Evolutionary conservation across 2,888 invertebrate genomes (phyloP).

Genomic region (Diarsia dahlii): DNA sequence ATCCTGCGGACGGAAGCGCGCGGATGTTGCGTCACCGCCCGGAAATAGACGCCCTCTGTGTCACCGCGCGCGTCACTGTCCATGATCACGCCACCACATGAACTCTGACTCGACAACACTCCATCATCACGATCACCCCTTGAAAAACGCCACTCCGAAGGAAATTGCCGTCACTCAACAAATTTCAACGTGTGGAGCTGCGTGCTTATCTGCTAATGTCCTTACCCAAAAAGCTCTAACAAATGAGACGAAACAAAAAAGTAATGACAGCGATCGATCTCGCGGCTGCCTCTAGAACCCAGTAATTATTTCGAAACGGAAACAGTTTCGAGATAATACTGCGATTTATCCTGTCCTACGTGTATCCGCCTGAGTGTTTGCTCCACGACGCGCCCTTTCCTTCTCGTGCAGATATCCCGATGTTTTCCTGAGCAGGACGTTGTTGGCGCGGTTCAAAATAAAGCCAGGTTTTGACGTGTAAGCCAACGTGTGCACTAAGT

Average conservation of each 20-base stretch:
- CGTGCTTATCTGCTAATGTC: constrained; percentile 73
- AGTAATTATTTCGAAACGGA: constrained; percentile 82
- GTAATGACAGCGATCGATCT: constrained; percentile 79
- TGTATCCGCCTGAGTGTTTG: constrained; percentile 75
- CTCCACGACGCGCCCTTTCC: constrained; percentile 71
- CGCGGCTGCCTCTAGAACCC: constrained; percentile 61
- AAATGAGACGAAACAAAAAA: constrained; percentile 77
- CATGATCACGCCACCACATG: constrained; percentile 45
- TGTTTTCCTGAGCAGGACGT: constrained; percentile 67
- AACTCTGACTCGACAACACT: constrained; percentile 59
- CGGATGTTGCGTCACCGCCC: constrained; percentile 88
- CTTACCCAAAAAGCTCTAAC: constrained; percentile 67
- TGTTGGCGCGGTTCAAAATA: constrained; percentile 72
- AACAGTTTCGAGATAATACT: constrained; percentile 80
- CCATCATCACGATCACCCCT: constrained; percentile 64
- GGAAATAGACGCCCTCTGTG: constrained; percentile 90
- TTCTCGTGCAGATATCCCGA: constrained; percentile 68
- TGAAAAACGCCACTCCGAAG: constrained; percentile 55
- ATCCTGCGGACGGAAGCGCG: constrained; percentile 87
- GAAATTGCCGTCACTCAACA: constrained; percentile 77
- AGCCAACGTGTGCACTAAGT: constrained; percentile 76
- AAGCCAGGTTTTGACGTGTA: constrained; percentile 72
- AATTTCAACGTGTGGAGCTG: constrained; percentile 70
- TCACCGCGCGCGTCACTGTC: constrained; percentile 78
- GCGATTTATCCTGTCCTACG: constrained; percentile 78